A percentile compares a stretch with the other conserved stretches of the same genome.
phyloP scores from a whole-genome alignment of 2,888 invertebrate species.

The Amphipyra tragopoginis region DNA sequence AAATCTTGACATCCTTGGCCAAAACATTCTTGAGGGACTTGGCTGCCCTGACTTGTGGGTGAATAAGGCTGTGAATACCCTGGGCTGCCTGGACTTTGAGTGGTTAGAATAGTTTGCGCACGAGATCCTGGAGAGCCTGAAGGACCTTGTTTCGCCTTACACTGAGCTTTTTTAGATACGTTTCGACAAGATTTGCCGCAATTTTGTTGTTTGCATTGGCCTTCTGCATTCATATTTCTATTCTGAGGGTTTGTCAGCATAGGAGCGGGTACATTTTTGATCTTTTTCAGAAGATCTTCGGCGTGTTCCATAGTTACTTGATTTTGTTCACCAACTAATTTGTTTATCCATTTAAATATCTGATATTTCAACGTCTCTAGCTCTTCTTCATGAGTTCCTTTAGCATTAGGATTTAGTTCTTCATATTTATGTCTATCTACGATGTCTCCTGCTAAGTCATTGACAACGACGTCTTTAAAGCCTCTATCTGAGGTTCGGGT shows the following conservation, averaged over 20 bases:
- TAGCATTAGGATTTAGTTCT: constrained; percentile 64
- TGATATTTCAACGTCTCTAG: constrained; percentile 78
- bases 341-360: constrained; percentile 81
- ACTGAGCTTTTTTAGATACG: too few species aligned
- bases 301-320: constrained; percentile 67
- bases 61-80: neutral
- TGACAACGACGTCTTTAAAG: constrained; percentile 64
- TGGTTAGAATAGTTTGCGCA: neutral
- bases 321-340: constrained; percentile 69
- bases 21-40: neutral
- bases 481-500: constrained; percentile 53
- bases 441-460: constrained; percentile 77
- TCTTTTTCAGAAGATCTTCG: constrained; percentile 69
- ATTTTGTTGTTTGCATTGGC: too few species aligned
- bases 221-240: neutral
- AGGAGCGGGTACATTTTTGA: constrained; percentile 69
- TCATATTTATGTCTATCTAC: constrained; percentile 77
- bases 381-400: constrained; percentile 65
- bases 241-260: constrained; percentile 43
- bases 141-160: too few species aligned
- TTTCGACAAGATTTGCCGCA: too few species aligned
- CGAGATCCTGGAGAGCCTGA: neutral
- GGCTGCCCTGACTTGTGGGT: neutral
- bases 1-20: too few species aligned
- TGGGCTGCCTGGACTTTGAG: neutral